Percentiles rank a stretch among this genome's conserved stretches.
Conservation (phyloP, 1,140 invertebrate genomes). For the Dreissena polymorpha region DNA sequence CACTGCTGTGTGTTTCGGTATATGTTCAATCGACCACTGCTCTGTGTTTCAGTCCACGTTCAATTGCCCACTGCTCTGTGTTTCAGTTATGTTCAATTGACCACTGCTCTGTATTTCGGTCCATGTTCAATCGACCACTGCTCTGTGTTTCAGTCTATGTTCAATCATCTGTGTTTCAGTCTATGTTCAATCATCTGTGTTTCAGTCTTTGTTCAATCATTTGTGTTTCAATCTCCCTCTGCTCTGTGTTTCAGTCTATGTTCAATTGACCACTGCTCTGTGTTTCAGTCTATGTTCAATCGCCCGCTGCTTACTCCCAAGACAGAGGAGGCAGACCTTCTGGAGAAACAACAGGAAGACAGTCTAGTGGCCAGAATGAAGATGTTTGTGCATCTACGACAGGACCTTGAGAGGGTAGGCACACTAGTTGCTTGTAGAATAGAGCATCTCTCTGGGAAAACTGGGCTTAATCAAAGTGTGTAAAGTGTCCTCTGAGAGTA, state of each 20-base stretch:
- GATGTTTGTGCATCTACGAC: slow-evolving; percentile 96
- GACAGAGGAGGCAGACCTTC: slow-evolving; percentile 89
- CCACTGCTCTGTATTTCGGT: slow-evolving; percentile 84
- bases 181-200: too few relatives aligned
- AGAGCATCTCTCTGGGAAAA: too few relatives aligned
- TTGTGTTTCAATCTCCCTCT: slow-evolving; percentile 92
- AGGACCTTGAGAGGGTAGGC: slow-evolving; percentile 93
- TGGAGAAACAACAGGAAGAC: slow-evolving; percentile 83
- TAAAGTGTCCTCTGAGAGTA: too few relatives aligned
- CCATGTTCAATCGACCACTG: too few relatives aligned
- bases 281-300: slow-evolving; percentile 88
- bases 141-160: slow-evolving; percentile 83
- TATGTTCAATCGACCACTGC: too few relatives aligned
- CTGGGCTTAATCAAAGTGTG: too few relatives aligned
- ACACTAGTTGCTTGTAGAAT: slow-evolving; percentile 11
- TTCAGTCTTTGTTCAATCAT: slow-evolving; percentile 71
- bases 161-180: too few relatives aligned
- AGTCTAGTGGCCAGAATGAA: slow-evolving; percentile 94
- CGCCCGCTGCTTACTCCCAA: slow-evolving; percentile 91
- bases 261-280: slow-evolving; percentile 5
- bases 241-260: slow-evolving; percentile 76
- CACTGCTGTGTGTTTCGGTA: too few relatives aligned
- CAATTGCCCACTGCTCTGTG: slow-evolving; percentile 20
- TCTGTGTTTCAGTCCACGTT: too few relatives aligned
- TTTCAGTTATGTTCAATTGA: slow-evolving; percentile 88